Base-by-base conservation (phyloP, 2,888 invertebrate species). In the Hirtodrosophila alboralis region DNA sequence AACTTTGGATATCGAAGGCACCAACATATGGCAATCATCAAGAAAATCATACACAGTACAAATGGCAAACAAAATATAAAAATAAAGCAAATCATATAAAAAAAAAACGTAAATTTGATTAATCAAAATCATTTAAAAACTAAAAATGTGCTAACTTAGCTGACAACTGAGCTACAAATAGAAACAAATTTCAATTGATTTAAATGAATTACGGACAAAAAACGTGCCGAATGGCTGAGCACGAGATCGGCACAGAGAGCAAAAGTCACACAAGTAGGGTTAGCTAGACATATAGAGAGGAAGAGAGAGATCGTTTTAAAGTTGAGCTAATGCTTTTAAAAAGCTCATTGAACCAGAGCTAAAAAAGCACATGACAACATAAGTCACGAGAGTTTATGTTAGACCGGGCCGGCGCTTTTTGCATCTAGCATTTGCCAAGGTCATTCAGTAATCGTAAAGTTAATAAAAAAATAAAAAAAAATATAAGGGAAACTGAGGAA, bases 171-270 rank as follows among this genome's bases (percentile, higher is more conserved):
- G 57, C 62, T 64, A 68, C 40, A 72, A 79, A 85, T 75, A 84
- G 80, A 48, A 43, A 41, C 43, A 59, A 60, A 63, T 63, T 74
- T 84, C 64, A 86, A 84, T 86, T 81, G 66, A 76, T 71, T 84
- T 76, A 84, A 81, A 80, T 67, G 61, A 81, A 84, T 81, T 79
- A 79, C 41, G 31, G 26, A 13, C 31, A 38, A 40, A 63, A 79
- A 81, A 81, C 67, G 85, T 81, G 71, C 52, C 26, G 27, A 43
- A 31, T 23, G 33, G 36, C 38, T 33, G 37, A 59, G 72, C 76
- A 74, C 85, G 78, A 57, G 85, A 81, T 78, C 60, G 30, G 8
- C 12, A 44, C 16, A 31, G 48, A 33, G 47, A 34, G 48, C 16
- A 5, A 9, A 6, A 3, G 13, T 18, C 12, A 12, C 14, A 23